These are phyloP conservation scores for Crax fasciolata DNA, from an alignment of 2,797 vertebrate genomes.

Conservation along the genomic window DNA sequence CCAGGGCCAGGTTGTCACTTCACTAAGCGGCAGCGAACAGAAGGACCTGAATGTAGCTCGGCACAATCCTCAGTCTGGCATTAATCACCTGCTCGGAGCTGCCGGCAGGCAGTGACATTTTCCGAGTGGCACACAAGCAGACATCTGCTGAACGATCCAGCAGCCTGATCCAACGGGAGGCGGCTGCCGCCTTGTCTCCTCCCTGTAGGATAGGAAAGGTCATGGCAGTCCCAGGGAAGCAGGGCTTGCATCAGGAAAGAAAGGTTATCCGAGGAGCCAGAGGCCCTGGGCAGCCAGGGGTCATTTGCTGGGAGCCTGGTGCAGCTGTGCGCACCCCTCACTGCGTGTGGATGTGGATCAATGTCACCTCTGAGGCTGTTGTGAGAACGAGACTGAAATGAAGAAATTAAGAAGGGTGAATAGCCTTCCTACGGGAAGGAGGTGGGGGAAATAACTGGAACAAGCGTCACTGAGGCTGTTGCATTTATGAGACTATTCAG, in stretches of 20 bases:
- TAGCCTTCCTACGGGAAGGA: background rate
- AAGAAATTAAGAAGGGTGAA: background rate
- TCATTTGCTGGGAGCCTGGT: background rate
- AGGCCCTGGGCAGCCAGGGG: background rate
- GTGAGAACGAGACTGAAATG: background rate
- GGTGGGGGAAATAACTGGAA: fast-evolving
- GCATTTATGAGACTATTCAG: fast-evolving
- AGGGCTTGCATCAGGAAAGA: background rate
- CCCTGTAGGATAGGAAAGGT: constrained; percentile 66
- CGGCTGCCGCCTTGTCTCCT: constrained; percentile 32
- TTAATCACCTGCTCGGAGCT: constrained; percentile 74
- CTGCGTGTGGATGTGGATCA: fast-evolving
- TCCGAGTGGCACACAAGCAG: constrained; percentile 65
- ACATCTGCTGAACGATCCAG: constrained; percentile 66
- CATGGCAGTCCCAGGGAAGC: constrained; percentile 32
- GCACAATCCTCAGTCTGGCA: constrained; percentile 61
- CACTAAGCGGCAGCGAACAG: background rate
- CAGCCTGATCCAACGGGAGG: constrained; percentile 35
- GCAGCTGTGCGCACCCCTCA: fast-evolving
- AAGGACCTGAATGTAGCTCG: constrained; percentile 22
- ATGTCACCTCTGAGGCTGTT: background rate
- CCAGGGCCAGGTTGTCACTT: constrained; percentile 3
- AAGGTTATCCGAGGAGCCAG: constrained; percentile 10
- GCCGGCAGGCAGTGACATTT: constrained; percentile 72
- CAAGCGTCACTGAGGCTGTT: background rate